A percentile compares a stretch with the other conserved stretches of the same genome.
phyloP scores from a whole-genome alignment of 2,113 vertebrate species.

The Tachysurus fulvidraco region DNA sequence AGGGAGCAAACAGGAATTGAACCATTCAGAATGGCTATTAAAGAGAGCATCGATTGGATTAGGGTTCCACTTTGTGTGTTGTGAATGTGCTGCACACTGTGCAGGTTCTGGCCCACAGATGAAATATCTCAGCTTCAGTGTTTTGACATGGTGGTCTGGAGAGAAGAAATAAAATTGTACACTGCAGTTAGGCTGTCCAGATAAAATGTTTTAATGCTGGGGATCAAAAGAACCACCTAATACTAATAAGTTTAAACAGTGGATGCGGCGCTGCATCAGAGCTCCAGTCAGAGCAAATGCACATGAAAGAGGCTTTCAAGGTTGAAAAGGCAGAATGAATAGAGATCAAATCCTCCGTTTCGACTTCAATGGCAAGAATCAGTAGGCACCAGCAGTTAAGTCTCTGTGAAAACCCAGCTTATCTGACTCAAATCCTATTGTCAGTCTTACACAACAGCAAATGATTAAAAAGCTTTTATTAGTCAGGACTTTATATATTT shows the following conservation, averaged over 20 bases:
- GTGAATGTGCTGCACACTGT: conserved; percentile 5
- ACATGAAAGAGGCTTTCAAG: conserved; percentile 32
- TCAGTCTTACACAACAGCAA: conserved; percentile 16
- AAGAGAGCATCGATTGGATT: conserved; percentile 24
- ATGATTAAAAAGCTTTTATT: conserved; percentile 21
- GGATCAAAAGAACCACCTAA: conserved; percentile 39
- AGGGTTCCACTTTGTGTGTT: conserved; percentile 10
- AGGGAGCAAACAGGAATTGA: conserved; percentile 1
- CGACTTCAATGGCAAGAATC: conserved; percentile 33
- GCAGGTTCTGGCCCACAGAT: conserved; percentile 21
- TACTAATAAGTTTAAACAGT: conserved; percentile 34
- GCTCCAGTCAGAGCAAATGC: conserved; percentile 33
- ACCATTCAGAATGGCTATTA: conserved; percentile 1
- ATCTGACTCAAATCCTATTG: conserved; percentile 10
- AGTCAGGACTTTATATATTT: neutral
- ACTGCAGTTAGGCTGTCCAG: neutral
- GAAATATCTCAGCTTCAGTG: conserved; percentile 17
- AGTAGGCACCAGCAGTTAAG: neutral
- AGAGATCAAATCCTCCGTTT: conserved; percentile 17
- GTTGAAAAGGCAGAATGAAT: conserved; percentile 31
- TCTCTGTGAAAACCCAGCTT: conserved; percentile 18
- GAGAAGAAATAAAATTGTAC: conserved; percentile 15
- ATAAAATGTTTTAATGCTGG: conserved; percentile 37
- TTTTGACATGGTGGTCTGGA: conserved; percentile 36
- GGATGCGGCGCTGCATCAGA: conserved; percentile 8